Conservation (phyloP, 2,888 invertebrate species). For the Argyresthia albistria region DNA sequence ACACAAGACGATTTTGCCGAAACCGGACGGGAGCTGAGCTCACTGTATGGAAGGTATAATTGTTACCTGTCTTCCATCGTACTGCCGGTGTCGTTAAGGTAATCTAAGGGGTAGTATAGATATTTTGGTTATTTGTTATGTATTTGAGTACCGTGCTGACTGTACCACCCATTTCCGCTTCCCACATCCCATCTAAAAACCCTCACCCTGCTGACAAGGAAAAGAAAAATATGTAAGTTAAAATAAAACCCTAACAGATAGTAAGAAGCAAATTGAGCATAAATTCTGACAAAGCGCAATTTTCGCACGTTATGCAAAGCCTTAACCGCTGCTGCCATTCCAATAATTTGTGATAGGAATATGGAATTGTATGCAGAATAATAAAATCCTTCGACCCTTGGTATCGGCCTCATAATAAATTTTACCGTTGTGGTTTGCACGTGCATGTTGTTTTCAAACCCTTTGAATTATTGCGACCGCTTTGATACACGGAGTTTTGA, state of each 20-base stretch:
- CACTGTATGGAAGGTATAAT: too few relatives aligned
- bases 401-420: constrained; percentile 53
- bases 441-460: constrained; percentile 9
- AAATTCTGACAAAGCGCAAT: constrained; percentile 44
- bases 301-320: constrained; percentile 58
- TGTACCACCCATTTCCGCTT: too few relatives aligned
- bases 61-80: too few relatives aligned
- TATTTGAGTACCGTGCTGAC: too few relatives aligned
- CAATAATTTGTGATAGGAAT: constrained; percentile 66
- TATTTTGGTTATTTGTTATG: too few relatives aligned
- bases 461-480: constrained; percentile 3
- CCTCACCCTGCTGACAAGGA: too few relatives aligned
- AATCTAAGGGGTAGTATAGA: too few relatives aligned
- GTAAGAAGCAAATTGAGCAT: constrained; percentile 20
- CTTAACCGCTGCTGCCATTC: constrained; percentile 42
- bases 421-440: constrained; percentile 31
- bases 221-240: not conserved
- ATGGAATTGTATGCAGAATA: constrained; percentile 67
- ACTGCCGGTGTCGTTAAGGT: too few relatives aligned
- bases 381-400: constrained; percentile 61
- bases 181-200: too few relatives aligned
- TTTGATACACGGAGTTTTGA: not conserved
- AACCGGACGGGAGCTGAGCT: too few relatives aligned
- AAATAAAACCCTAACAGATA: constrained; percentile 2
- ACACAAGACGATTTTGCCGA: too few relatives aligned